A percentile compares a stretch with the other conserved stretches of the same genome.
Evolutionary conservation across 2,888 invertebrate species (phyloP).

Genomic region (Thecocarcelia acutangulata): DNA sequence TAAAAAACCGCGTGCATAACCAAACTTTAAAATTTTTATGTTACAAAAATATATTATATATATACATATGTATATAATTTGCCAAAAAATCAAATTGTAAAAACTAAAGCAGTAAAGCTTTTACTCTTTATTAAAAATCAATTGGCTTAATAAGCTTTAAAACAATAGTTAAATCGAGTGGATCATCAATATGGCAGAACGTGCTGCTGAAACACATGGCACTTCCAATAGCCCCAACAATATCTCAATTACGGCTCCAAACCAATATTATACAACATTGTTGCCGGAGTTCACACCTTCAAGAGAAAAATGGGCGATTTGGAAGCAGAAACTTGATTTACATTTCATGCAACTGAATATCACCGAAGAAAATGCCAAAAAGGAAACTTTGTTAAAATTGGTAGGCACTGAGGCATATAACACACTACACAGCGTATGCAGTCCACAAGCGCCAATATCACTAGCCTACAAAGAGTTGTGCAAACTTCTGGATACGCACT

Average conservation of each 20-base stretch:
- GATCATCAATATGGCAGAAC: too few species aligned
- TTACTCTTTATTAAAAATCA: too few species aligned
- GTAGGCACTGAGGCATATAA: slow-evolving; percentile 15
- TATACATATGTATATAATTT: too few species aligned
- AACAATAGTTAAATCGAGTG: too few species aligned
- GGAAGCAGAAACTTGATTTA: slow-evolving; percentile 40
- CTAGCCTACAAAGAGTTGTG: slow-evolving; percentile 31
- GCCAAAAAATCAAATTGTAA: too few species aligned
- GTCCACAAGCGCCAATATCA: slow-evolving; percentile 10
- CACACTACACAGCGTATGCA: slow-evolving; percentile 4
- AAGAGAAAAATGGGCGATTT: slow-evolving; percentile 42
- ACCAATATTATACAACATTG: slow-evolving; percentile 41
- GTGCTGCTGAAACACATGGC: slow-evolving; percentile 21
- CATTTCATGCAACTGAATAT: slow-evolving; percentile 29
- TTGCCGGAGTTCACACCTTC: slow-evolving; percentile 37
- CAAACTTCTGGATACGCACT: slow-evolving; percentile 11
- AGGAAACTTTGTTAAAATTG: slow-evolving; percentile 25
- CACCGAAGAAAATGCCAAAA: slow-evolving; percentile 36
- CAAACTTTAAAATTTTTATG: too few species aligned
- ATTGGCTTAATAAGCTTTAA: too few species aligned
- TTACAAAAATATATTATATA: too few species aligned
- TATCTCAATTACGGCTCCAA: slow-evolving; percentile 35
- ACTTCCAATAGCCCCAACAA: too few species aligned
- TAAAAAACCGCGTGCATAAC: too few species aligned
- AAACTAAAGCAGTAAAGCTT: too few species aligned